phyloP scores from a whole-genome alignment of 1,140 invertebrate genomes.

The Trinorchestia longiramus region DNA sequence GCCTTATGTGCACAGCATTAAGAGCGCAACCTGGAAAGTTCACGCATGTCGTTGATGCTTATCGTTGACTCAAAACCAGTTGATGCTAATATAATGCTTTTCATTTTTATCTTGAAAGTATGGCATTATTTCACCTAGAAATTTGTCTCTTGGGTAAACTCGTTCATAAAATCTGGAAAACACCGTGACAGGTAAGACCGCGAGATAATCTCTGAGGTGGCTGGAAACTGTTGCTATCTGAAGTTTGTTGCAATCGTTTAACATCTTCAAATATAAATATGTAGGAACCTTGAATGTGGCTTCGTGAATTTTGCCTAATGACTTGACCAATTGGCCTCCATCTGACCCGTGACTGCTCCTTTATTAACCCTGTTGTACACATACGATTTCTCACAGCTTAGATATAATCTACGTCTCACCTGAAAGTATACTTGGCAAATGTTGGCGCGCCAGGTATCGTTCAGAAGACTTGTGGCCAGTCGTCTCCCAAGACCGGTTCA shows the following conservation, averaged over 20 bases:
- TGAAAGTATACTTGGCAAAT: background rate
- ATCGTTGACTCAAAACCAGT: background rate
- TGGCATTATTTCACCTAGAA: background rate
- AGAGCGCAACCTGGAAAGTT: background rate
- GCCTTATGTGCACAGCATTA: background rate
- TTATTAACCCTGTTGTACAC: background rate
- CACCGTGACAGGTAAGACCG: background rate
- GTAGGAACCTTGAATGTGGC: background rate
- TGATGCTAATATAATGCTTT: background rate
- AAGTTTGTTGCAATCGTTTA: background rate
- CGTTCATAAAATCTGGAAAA: background rate
- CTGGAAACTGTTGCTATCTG: background rate
- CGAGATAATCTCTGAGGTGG: background rate
- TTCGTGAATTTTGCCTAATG: background rate
- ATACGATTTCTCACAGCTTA: background rate
- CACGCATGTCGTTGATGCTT: background rate
- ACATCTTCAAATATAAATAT: background rate
- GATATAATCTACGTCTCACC: background rate
- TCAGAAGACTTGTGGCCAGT: constrained; percentile 12
- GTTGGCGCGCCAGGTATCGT: constrained; percentile 15
- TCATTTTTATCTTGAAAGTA: background rate
- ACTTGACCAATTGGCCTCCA: background rate
- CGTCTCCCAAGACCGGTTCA: constrained; percentile 40
- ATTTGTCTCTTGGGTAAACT: background rate
- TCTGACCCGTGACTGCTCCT: background rate